Percentiles rank a stretch among this genome's conserved stretches.
Conservation (phyloP, 2,113 vertebrate genomes). For the Scatophagus argus region DNA sequence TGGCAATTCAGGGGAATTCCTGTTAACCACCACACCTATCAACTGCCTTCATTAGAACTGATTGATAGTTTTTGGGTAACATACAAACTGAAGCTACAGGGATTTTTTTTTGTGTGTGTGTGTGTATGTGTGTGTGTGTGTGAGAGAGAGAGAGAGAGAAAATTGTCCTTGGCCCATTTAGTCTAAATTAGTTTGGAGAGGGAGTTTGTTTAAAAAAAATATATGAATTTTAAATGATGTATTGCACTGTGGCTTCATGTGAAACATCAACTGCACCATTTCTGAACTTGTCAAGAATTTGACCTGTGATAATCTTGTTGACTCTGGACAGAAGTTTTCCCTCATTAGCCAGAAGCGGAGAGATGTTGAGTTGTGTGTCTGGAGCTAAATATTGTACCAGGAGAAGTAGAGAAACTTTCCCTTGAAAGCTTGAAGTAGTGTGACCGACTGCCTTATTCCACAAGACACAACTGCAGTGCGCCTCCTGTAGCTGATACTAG, state of each 20-base stretch:
- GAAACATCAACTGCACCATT: not conserved
- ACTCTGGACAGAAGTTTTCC: constrained; percentile 18
- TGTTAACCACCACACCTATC: constrained; percentile 53
- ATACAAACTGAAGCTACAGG: constrained; percentile 35
- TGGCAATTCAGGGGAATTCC: constrained; percentile 76
- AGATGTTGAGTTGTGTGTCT: not conserved
- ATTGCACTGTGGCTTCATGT: not conserved
- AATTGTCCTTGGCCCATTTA: constrained; percentile 55
- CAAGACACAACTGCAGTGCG: too few relatives aligned
- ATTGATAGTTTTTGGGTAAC: constrained; percentile 63
- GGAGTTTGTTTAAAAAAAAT: constrained; percentile 12
- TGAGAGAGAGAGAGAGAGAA: too few relatives aligned
- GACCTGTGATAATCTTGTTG: constrained; percentile 15
- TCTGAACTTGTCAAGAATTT: constrained; percentile 25
- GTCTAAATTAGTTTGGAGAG: constrained; percentile 22
- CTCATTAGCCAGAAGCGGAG: constrained; percentile 17
- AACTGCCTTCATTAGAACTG: constrained; percentile 64
- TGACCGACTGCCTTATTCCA: too few relatives aligned
- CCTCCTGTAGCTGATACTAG: too few relatives aligned
- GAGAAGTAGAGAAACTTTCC: not conserved
- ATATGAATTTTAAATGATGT: not conserved
- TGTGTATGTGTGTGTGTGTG: constrained; percentile 2
- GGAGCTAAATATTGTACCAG: not conserved
- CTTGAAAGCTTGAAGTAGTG: too few relatives aligned
- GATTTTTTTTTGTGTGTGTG: not conserved